These are phyloP conservation scores for Ceyx melanurus DNA, from an alignment of 2,113 vertebrate genomes.

Conservation along the genomic window DNA sequence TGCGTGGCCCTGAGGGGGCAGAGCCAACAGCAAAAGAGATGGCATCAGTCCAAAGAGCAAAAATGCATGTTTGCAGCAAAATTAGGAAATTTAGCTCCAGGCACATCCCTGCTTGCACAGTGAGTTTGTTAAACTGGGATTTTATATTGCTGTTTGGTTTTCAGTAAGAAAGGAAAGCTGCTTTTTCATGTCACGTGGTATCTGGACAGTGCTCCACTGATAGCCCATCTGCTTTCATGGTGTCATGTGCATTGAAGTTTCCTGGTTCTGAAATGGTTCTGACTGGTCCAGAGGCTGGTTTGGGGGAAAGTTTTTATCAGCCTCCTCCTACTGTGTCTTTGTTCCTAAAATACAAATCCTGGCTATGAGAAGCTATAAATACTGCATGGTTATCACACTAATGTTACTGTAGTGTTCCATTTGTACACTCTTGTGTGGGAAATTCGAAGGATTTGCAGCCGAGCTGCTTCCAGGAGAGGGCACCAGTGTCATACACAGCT, in stretches of 20 bases:
- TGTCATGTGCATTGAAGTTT: not conserved
- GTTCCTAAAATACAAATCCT: not conserved
- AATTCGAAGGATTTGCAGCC: not conserved
- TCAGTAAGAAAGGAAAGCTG: slow-evolving; percentile 41
- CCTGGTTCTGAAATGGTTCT: not conserved
- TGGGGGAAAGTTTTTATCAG: not conserved
- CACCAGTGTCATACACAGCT: not conserved
- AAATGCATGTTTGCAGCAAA: slow-evolving; percentile 69
- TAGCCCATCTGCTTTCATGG: not conserved
- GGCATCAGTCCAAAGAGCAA: slow-evolving; percentile 65
- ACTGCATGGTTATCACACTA: not conserved
- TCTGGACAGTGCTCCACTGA: not conserved
- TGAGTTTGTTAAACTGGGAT: slow-evolving; percentile 52
- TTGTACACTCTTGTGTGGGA: not conserved
- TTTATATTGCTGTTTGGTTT: slow-evolving; percentile 54
- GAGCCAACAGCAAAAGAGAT: slow-evolving; percentile 44
- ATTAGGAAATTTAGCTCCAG: slow-evolving; percentile 59
- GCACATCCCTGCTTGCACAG: slow-evolving; percentile 32
- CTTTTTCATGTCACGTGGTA: not conserved
- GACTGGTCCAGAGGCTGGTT: not conserved
- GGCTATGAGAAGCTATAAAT: not conserved
- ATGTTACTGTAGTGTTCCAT: not conserved
- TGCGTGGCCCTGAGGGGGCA: not conserved
- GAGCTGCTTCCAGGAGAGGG: slow-evolving; percentile 16
- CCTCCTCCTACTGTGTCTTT: not conserved